Percentiles rank a stretch among this genome's conserved stretches.
phyloP scores from a whole-genome alignment of 2,888 invertebrate species.

The Euplagia quadripunctaria region DNA sequence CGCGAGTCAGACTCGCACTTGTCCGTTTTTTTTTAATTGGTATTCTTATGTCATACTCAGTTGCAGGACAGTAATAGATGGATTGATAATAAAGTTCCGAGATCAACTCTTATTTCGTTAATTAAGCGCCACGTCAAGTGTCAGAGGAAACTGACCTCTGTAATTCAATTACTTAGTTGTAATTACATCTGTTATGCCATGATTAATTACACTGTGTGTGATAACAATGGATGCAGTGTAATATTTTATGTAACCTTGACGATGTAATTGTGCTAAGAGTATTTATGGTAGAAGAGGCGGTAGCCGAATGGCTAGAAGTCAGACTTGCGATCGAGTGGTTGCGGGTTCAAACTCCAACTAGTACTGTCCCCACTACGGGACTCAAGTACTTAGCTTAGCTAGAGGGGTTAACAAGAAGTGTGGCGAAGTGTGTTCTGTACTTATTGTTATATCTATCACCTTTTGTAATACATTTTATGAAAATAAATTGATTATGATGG shows the following conservation, averaged over 20 bases:
- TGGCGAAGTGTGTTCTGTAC: no score
- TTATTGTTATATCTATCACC: no score
- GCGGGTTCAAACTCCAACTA: background rate
- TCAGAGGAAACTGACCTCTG: conserved; percentile 9
- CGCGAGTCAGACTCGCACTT: no score
- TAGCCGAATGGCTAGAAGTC: background rate
- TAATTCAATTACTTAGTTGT: conserved; percentile 11
- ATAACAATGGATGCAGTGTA: background rate
- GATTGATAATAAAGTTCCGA: conserved; percentile 3
- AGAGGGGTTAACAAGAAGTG: background rate
- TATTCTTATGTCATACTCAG: background rate
- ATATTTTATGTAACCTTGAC: background rate
- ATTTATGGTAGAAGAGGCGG: background rate
- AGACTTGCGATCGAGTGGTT: background rate
- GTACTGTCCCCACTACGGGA: background rate
- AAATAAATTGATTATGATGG: no score
- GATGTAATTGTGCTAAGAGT: background rate
- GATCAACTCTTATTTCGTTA: background rate
- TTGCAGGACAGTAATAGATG: background rate
- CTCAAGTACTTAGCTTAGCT: no score
- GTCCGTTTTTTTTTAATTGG: no score
- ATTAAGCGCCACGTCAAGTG: conserved; percentile 1
- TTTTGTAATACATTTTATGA: no score
- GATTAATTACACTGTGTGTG: conserved; percentile 6
- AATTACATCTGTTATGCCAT: conserved; percentile 9